Conservation (phyloP, 2,888 invertebrate species). For the Acleris cristana region DNA sequence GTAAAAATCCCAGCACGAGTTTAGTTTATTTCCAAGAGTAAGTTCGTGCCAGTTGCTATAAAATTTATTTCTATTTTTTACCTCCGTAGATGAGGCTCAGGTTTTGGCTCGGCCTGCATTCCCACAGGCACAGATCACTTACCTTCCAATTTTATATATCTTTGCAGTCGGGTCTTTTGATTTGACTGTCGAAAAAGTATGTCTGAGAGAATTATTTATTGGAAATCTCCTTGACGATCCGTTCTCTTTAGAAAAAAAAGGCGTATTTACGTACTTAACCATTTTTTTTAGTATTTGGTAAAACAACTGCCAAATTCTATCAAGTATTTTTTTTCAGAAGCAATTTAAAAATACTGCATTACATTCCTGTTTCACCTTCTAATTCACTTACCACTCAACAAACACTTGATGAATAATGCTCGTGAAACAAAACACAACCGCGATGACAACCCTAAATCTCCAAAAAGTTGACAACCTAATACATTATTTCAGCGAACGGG, state of each 20-base stretch:
- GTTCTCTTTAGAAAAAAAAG: neutral
- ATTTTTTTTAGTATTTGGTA: no score
- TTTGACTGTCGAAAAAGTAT: constrained; percentile 14
- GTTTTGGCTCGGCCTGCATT: constrained; percentile 22
- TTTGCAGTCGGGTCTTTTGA: constrained; percentile 6
- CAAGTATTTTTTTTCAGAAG: no score
- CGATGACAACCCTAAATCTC: neutral
- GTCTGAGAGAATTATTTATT: constrained; percentile 30
- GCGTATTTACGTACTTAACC: neutral
- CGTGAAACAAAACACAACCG: constrained; percentile 1
- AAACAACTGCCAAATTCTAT: no score
- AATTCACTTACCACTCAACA: neutral
- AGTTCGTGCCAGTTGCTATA: constrained; percentile 7
- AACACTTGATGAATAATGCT: neutral
- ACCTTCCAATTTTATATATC: constrained; percentile 20
- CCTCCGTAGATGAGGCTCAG: constrained; percentile 12
- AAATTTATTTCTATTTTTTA: constrained; percentile 15
- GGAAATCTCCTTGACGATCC: constrained; percentile 5
- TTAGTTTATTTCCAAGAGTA: constrained; percentile 9
- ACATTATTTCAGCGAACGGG: constrained; percentile 84
- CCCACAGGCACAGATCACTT: constrained; percentile 22
- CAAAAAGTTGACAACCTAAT: neutral
- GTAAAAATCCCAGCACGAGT: neutral
- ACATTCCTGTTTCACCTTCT: neutral
- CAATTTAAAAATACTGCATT: no score